Evolutionary conservation across 2,888 invertebrate species (phyloP), one percentile per base, ranked within the genome.

Genomic region (Acanthococcus lagerstroemiae): DNA sequence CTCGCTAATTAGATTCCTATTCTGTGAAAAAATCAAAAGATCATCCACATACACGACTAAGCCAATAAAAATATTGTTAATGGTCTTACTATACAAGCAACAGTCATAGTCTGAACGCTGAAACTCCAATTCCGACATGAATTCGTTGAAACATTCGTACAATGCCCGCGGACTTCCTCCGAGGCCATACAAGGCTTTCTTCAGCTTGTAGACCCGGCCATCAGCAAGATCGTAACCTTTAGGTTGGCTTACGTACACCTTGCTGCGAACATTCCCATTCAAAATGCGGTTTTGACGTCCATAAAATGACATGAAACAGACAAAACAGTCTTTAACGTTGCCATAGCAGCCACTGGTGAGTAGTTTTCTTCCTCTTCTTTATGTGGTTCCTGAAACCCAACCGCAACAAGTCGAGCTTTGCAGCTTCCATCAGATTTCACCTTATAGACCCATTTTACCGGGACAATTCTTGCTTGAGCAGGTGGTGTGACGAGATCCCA

Each of bases 141-240:
- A 71, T 19, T 69, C 55, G 55, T 69, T 54, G 22, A 72, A 70
- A 66, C 22, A 54, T 21, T 54, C 54, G 21, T 24, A 54, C 54
- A 19, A 54, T 24, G 9, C 54, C 5, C 21, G 58, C 9, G 71
- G 69, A 30, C 69, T 71, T 68, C 71, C 70, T 44, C 65, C 61
- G 55, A 72, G 65, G 7, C 71, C 71, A 65, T 71, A 72, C 21
- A 72, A 61, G 3, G 71, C 52, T 67, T 71, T 71, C 17, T 30
- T n/a, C 68, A 70, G 58, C 27, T 52, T 68, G 65, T 69, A 72
- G 52, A 70, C 70, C 46, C 30, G 65, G 19, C 19, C 30, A 19
- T 45, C 15, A 2, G 17, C 9, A 25, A 24, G 25, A 15, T 55
- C 19, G 22, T 22, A 54, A n/a, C 54, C 26, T 54, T 54, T 25